Conservation (phyloP, 2,888 invertebrate genomes). For the Mylabris sibirica region DNA sequence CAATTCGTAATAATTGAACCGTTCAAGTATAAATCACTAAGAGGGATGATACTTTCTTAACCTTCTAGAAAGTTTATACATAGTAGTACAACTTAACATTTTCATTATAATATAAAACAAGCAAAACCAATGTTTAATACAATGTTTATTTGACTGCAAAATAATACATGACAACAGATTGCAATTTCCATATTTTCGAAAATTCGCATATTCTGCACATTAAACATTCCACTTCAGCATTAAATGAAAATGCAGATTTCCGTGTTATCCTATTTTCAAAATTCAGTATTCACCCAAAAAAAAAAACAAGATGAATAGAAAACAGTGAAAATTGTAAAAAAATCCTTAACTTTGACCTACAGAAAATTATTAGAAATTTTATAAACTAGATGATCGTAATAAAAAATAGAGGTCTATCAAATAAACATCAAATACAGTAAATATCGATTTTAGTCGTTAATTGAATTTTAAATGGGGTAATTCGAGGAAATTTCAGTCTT, state of each 20-base stretch:
- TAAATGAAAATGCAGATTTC: neutral
- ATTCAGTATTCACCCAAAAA: neutral
- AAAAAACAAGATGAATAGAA: too few species aligned
- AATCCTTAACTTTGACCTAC: too few species aligned
- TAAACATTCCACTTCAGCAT: neutral
- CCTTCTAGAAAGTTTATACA: constrained; percentile 10
- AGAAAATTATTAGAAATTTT: too few species aligned
- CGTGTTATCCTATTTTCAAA: neutral
- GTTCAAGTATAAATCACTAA: constrained; percentile 25
- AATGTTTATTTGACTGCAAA: neutral
- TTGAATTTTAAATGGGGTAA: too few species aligned
- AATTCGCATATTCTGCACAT: neutral
- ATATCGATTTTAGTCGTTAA: too few species aligned
- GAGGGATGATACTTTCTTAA: constrained; percentile 1
- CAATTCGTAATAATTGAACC: constrained; percentile 33
- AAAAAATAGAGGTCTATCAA: too few species aligned
- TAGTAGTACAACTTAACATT: constrained; percentile 17
- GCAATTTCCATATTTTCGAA: constrained; percentile 12
- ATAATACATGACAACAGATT: neutral
- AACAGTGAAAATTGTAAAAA: too few species aligned
- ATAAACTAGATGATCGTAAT: too few species aligned
- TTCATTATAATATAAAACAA: constrained; percentile 3
- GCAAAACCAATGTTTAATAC: neutral
- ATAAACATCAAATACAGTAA: too few species aligned
- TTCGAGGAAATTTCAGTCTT: neutral